Percentiles rank a stretch among this genome's conserved stretches.
These are phyloP conservation scores for Anadara kagoshimensis DNA, from an alignment of 1,140 invertebrate species.

Conservation along the genomic window DNA sequence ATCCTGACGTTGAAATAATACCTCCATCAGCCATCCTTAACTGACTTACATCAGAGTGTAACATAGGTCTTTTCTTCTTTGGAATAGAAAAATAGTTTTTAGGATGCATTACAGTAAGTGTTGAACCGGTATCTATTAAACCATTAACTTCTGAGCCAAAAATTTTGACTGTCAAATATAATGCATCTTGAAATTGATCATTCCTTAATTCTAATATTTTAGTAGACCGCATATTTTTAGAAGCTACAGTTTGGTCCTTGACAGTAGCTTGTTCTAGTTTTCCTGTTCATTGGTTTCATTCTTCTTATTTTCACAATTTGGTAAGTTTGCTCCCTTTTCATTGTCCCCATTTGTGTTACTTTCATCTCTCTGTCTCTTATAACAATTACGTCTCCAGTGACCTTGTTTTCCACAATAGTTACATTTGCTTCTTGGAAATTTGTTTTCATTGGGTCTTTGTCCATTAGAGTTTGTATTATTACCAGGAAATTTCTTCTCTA, in stretches of 20 bases:
- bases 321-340: neutral
- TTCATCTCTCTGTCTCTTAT: neutral
- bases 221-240: neutral
- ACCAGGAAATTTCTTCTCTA: neutral
- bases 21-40: conserved; percentile 15
- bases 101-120: conserved; percentile 16
- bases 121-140: conserved; percentile 31
- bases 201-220: neutral
- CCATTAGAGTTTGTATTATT: neutral
- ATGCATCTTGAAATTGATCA: conserved; percentile 5
- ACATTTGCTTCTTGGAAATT: neutral
- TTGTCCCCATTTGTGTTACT: neutral
- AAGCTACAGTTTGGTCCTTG: conserved; percentile 15
- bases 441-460: neutral
- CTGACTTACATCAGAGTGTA: neutral
- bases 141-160: conserved; percentile 1
- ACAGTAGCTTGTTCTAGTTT: conserved; percentile 13
- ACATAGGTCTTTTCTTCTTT: neutral
- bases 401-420: conserved; percentile 13
- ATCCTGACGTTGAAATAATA: neutral
- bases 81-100: conserved; percentile 23
- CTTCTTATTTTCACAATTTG: neutral
- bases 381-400: conserved; percentile 3
- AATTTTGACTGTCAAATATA: conserved; percentile 6
- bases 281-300: conserved; percentile 1